Base-by-base conservation (phyloP, 2,113 vertebrate species). In the Gadus chalcogrammus region DNA sequence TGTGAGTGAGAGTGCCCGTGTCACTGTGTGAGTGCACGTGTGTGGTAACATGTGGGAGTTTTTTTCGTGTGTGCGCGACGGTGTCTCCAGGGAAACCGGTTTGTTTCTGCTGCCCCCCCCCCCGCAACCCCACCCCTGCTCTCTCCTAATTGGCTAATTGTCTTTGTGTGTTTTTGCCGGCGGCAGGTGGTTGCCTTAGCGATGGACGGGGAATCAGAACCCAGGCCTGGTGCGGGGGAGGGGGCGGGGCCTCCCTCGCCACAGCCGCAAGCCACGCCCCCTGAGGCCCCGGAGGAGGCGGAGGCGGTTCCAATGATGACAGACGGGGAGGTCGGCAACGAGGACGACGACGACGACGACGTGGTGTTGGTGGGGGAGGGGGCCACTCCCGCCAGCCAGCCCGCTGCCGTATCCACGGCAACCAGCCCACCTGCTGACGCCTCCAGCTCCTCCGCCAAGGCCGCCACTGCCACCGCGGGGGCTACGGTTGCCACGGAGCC, bases 351-450 rank as follows among this genome's bases (percentile, higher is more conserved):
- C 20, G 20, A 20, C 20, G 95, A 98, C 0, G 97, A 98, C 64
- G 96, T 98, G 76, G 97, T 98, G 73, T 93, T 99, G 69, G 94
- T 98, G 74, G 94, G 94, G 52, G 97, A 95, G 91, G 94, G 88
- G 59, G 71, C 82, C 56, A 66, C 76, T 48, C 42, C 42, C 42
- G 12, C 15, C 71, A 82, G 68, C 42, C 74, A 82, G 67, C 69
- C 81, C 53, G 76, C 85, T 28, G 62, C 68, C 12, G 70, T 64
- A 31, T 18, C 31, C 53, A 61, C 65, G 64, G 72, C 84, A 24
- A 64, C 74, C 65, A 48, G 42, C 42, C 42, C 42, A 48, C 52
- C 76, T 27, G 55, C 79, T 71, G 68, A 84, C 78, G 69, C 72
- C 12, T 67, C 80, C 69, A 68, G 66, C 70, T 70, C 85, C 82